Base-by-base conservation (phyloP, 1,140 invertebrate genomes). In the Bradynema listronoti region DNA sequence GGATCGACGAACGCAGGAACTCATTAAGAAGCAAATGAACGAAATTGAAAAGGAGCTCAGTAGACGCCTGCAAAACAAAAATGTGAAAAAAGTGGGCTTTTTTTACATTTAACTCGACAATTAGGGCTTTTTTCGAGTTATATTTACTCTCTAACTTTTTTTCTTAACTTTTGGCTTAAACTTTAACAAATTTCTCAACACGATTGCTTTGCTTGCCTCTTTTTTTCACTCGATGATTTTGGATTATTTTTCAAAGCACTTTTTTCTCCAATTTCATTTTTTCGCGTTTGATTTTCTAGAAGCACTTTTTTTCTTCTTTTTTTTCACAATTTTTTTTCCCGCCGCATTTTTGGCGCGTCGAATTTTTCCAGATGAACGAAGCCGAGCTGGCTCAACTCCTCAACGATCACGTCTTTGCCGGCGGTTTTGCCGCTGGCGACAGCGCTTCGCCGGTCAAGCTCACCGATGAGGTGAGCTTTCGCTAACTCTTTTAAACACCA, bases 21-120 rank as follows among this genome's bases (percentile, higher is more conserved):
- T 75, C n/a, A 78, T 75, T 43, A 47, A 58, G 30, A 75, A 75
- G 52, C 73, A 75, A 49, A 75, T 75, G 68, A 69, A 58, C 16
- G 73, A 75, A 51, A 75, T 75, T 32, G 73, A 75, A 32, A 71
- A 75, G 25, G 72, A 75, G 52, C 74, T 75, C 39, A 69, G 41
- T 30, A 54, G 73, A 32, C 39, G 75, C 16, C 66, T 77, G 27
- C 73, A 75, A 55, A 75, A 75, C 50, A 70, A 77, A 53, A 75
- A 75, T 59, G 63, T 75, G 29, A 72, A 67, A 65, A 71, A 75
- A 69, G 73, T 75, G 2, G 22, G 41, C 2, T 14, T 19, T 24
- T 24, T 65, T 25, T 41, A 14, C 11, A 50, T 33, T 33, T 50
- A 14, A 50, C 11, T 53, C 45, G 30, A n/a, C n/a, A n/a, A n/a